These are phyloP conservation scores for Ciconia boyciana DNA, from an alignment of 2,113 vertebrate species.

Conservation along the genomic window DNA sequence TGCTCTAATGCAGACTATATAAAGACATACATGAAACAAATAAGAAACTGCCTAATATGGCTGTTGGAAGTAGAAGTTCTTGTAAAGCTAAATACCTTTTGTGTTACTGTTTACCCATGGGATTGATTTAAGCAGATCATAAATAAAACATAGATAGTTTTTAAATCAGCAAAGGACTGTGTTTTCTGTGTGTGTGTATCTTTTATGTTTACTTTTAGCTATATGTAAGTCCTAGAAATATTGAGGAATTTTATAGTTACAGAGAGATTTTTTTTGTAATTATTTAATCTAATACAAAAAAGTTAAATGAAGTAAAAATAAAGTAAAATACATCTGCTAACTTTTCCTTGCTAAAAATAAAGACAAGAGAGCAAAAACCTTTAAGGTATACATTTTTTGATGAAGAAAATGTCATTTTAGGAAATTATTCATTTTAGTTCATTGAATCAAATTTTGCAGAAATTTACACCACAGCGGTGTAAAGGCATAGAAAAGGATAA, in stretches of 20 bases:
- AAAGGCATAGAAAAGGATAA: background rate
- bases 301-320: background rate
- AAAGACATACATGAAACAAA: background rate
- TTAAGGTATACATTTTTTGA: background rate
- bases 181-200: background rate
- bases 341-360: background rate
- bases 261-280: background rate
- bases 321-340: background rate
- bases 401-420: background rate
- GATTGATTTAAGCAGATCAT: background rate
- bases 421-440: accelerated
- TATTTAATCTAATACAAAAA: background rate
- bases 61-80: background rate
- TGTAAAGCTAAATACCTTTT: background rate
- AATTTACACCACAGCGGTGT: background rate
- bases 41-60: background rate
- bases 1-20: background rate
- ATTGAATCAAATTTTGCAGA: background rate
- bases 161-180: background rate
- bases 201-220: no score
- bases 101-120: background rate
- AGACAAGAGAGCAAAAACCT: background rate
- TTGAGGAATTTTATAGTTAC: background rate
- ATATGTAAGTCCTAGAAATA: background rate
- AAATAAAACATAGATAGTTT: background rate